These are phyloP conservation scores for Athetis lepigone DNA, from an alignment of 2,888 invertebrate genomes.

Conservation along the genomic window DNA sequence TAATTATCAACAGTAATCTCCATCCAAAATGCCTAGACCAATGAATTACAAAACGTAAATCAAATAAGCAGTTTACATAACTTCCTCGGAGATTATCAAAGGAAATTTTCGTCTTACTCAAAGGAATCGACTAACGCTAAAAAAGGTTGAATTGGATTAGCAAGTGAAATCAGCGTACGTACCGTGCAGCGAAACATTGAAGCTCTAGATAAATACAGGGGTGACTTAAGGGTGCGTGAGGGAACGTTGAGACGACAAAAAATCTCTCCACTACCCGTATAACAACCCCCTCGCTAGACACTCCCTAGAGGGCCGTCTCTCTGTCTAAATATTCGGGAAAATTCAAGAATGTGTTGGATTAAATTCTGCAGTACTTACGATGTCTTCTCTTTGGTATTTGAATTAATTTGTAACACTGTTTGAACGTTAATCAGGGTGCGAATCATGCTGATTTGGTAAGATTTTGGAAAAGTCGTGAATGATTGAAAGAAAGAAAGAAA, in stretches of 20 bases:
- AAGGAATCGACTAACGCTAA: slow-evolving; percentile 52
- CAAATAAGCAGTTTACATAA: slow-evolving; percentile 46
- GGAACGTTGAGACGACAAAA: slow-evolving; percentile 65
- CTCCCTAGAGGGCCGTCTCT: slow-evolving; percentile 52
- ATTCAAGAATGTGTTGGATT: slow-evolving; percentile 54
- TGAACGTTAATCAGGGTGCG: not conserved
- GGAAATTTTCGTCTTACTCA: slow-evolving; percentile 41
- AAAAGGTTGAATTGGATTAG: slow-evolving; percentile 62
- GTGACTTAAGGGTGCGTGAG: slow-evolving; percentile 51
- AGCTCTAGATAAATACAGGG: slow-evolving; percentile 58
- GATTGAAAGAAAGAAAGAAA: too few species aligned
- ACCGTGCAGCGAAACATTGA: slow-evolving; percentile 48
- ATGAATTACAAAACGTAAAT: slow-evolving; percentile 26
- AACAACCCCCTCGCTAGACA: slow-evolving; percentile 37
- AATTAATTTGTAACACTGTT: slow-evolving; percentile 14
- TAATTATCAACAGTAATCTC: not conserved
- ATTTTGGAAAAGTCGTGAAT: too few species aligned
- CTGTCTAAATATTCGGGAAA: slow-evolving; percentile 61
- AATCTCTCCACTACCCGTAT: slow-evolving; percentile 60
- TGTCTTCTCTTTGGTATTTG: slow-evolving; percentile 12
- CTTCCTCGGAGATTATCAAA: slow-evolving; percentile 46
- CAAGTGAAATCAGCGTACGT: slow-evolving; percentile 64
- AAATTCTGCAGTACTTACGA: slow-evolving; percentile 30
- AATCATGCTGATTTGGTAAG: too few species aligned
- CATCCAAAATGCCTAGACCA: not conserved